Percentiles rank a stretch among this genome's conserved stretches.
phyloP scores from a whole-genome alignment of 23 tunicate species.

The Clavelina lepadiformis region DNA sequence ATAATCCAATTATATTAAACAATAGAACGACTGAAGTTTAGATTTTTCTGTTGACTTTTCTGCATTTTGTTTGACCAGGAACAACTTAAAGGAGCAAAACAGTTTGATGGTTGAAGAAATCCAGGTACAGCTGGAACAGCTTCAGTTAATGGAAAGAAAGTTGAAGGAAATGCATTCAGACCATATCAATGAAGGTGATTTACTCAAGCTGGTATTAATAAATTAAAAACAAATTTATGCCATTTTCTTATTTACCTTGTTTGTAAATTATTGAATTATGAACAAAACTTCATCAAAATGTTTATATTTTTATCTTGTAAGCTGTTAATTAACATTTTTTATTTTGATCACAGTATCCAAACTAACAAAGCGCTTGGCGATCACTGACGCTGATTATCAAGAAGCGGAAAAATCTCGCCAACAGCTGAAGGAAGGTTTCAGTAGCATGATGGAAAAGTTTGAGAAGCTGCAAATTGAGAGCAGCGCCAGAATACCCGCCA shows the following conservation, averaged over 20 bases:
- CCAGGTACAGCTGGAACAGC: conserved; percentile 67
- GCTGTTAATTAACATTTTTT: not conserved
- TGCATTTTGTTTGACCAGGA: conserved; percentile 22
- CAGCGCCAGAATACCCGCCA: conserved; percentile 39
- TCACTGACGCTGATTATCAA: conserved; percentile 57
- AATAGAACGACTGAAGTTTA: too few relatives aligned
- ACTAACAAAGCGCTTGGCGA: conserved; percentile 44
- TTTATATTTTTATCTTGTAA: not conserved
- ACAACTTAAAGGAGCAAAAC: conserved; percentile 63
- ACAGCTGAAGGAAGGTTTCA: conserved; percentile 33
- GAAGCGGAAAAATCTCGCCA: conserved; percentile 36
- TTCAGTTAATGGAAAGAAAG: conserved; percentile 49
- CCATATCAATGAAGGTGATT: conserved; percentile 65
- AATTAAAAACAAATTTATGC: not conserved
- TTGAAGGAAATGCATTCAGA: conserved; percentile 27
- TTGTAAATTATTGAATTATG: not conserved
- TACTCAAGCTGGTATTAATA: not conserved
- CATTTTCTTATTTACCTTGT: not conserved
- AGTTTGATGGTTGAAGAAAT: conserved; percentile 76
- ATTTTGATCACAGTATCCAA: conserved; percentile 21
- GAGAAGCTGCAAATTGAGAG: conserved; percentile 42
- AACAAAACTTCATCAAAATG: not conserved
- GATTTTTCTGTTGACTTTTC: too few relatives aligned
- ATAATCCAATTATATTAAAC: too few relatives aligned
- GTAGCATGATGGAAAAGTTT: conserved; percentile 26